Evolutionary conservation across 1,140 invertebrate genomes (phyloP).

Genomic region (Drosophila ambigua): DNA sequence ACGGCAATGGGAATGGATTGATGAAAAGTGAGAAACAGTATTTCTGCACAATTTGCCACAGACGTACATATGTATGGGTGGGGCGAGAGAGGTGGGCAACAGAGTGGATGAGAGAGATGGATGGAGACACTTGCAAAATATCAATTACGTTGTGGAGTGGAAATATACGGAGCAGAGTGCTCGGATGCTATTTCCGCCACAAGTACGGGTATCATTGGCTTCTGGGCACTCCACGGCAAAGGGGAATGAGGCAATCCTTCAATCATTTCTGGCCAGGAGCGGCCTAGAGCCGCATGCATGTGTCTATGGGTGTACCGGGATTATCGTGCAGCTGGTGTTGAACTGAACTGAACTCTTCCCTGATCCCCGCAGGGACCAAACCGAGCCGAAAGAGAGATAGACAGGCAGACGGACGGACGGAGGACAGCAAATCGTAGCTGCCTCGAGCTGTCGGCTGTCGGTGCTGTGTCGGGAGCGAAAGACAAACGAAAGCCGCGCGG

Average conservation of each 20-base stretch:
- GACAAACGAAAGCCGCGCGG: slow-evolving; percentile 62
- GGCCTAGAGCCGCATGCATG: slow-evolving; percentile 13
- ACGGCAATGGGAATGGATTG: no score
- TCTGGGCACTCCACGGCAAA: slow-evolving; percentile 15
- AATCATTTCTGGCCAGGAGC: slow-evolving; percentile 70
- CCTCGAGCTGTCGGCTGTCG: slow-evolving; percentile 32
- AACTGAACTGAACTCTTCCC: slow-evolving; percentile 1
- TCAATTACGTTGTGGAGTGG: slow-evolving; percentile 72
- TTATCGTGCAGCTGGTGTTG: slow-evolving; percentile 60
- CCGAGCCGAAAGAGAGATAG: slow-evolving; percentile 21
- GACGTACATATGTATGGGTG: neutral
- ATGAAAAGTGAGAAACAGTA: slow-evolving; percentile 63
- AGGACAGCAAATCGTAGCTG: slow-evolving; percentile 4
- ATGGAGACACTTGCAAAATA: slow-evolving; percentile 74
- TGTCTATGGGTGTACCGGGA: slow-evolving; percentile 37
- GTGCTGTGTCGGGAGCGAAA: slow-evolving; percentile 48
- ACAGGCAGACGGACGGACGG: neutral
- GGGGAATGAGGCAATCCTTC: slow-evolving; percentile 59
- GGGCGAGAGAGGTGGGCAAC: neutral
- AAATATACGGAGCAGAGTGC: slow-evolving; percentile 69
- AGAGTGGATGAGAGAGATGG: neutral
- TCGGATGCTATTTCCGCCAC: slow-evolving; percentile 38
- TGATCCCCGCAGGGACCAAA: slow-evolving; percentile 20
- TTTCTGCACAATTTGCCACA: slow-evolving; percentile 75
- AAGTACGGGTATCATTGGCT: slow-evolving; percentile 42